These are phyloP conservation scores for Brachionus plicatilis DNA, from an alignment of 1,140 invertebrate genomes.

Conservation along the genomic window DNA sequence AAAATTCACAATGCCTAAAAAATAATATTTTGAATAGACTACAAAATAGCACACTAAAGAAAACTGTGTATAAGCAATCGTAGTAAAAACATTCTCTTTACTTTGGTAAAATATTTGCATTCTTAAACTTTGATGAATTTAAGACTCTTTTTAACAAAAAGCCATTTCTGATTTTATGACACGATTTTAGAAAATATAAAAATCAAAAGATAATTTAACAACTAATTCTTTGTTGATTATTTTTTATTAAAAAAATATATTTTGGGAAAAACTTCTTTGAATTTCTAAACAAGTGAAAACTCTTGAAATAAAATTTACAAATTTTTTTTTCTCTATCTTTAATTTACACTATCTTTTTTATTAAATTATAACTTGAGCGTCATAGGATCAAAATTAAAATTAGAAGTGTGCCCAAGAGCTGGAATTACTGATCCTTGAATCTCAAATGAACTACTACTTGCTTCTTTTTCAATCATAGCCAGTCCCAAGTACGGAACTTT, in stretches of 20 bases:
- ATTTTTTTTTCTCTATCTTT: background rate
- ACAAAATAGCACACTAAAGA: no score
- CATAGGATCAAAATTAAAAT: conserved; percentile 66
- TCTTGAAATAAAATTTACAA: background rate
- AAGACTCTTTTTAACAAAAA: no score
- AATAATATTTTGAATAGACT: no score
- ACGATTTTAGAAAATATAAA: no score
- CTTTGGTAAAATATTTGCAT: no score
- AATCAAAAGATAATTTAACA: no score
- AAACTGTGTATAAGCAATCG: no score
- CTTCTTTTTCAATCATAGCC: conserved; percentile 58
- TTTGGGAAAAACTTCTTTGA: background rate
- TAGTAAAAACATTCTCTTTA: no score
- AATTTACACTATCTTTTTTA: background rate
- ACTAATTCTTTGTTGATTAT: background rate
- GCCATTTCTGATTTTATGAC: no score
- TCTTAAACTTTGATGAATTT: no score
- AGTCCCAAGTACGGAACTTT: conserved; percentile 70
- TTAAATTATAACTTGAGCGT: background rate
- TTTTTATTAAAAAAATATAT: background rate
- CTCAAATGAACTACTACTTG: conserved; percentile 60
- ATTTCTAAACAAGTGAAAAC: background rate
- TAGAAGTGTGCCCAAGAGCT: conserved; percentile 73
- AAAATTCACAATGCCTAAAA: no score
- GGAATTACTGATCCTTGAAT: conserved; percentile 69